phyloP scores from a whole-genome alignment of 2,797 vertebrate genomes.

The Crypturellus tataupa region DNA sequence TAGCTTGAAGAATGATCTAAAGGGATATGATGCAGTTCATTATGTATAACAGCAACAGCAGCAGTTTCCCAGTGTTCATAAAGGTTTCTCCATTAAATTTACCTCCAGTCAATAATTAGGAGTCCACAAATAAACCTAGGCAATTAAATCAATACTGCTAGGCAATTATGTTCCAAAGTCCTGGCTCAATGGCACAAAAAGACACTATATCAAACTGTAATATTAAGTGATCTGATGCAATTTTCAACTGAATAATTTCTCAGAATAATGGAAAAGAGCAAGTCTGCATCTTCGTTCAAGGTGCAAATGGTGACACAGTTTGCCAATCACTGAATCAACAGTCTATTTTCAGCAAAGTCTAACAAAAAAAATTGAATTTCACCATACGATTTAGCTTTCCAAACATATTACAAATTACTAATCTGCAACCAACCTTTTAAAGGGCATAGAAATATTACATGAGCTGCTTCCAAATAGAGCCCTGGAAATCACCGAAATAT shows the following conservation, averaged over 20 bases:
- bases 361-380: neutral
- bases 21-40: slow-evolving; percentile 92
- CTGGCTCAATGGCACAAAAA: slow-evolving; percentile 90
- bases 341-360: neutral
- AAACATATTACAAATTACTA: neutral
- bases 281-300: neutral
- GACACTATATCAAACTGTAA: slow-evolving; percentile 86
- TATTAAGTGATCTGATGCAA: slow-evolving; percentile 80
- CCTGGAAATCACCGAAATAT: neutral
- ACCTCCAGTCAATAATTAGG: slow-evolving; percentile 99
- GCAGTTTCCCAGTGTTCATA: slow-evolving; percentile 96
- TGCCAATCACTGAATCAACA: neutral
- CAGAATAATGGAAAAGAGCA: slow-evolving; percentile 31
- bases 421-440: neutral
- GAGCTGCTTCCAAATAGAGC: neutral
- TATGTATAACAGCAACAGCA: slow-evolving; percentile 91
- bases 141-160: slow-evolving; percentile 99
- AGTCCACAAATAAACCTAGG: slow-evolving; percentile 98
- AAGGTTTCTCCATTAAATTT: slow-evolving; percentile 97
- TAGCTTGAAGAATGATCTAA: slow-evolving; percentile 93
- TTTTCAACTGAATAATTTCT: slow-evolving; percentile 71
- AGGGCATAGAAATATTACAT: neutral
- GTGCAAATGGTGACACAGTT: neutral
- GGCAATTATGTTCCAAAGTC: slow-evolving; percentile 86
- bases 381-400: neutral